Conservation (phyloP, 2,113 vertebrate species). For the Mesitornis unicolor region DNA sequence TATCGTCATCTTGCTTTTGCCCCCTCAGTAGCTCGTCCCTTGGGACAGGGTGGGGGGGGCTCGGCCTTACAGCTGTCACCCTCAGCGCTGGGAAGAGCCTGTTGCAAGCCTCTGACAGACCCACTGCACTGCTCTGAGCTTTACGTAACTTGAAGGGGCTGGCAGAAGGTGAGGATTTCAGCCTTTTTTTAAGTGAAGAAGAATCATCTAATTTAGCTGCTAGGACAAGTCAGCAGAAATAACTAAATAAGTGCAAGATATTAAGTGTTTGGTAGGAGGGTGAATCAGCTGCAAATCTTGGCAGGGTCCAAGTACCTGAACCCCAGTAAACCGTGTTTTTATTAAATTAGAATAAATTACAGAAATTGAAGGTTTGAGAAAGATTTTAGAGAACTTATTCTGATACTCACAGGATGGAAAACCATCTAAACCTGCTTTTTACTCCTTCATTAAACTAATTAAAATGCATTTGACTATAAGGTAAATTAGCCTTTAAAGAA, state of each 20-base stretch:
- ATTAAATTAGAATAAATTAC: neutral
- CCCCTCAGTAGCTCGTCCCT: accelerated
- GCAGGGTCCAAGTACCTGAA: neutral
- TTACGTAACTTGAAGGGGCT: accelerated
- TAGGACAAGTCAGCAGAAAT: neutral
- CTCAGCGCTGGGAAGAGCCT: accelerated
- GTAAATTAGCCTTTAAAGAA: neutral
- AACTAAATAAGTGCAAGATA: neutral
- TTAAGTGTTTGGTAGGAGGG: neutral
- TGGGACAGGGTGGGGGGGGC: accelerated
- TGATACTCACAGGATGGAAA: neutral
- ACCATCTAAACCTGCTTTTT: neutral
- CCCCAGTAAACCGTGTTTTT: neutral
- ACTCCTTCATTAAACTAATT: neutral
- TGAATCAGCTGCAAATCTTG: neutral
- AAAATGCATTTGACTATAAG: neutral
- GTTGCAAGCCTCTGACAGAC: neutral
- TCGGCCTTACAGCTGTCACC: neutral
- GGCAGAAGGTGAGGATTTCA: neutral
- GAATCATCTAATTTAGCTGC: neutral
- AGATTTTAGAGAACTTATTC: neutral
- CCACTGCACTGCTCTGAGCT: accelerated
- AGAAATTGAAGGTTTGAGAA: neutral
- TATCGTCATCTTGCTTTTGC: neutral
- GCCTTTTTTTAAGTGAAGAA: neutral